Base-by-base conservation (phyloP, 2,888 invertebrate species). In the Molorchus minor region DNA sequence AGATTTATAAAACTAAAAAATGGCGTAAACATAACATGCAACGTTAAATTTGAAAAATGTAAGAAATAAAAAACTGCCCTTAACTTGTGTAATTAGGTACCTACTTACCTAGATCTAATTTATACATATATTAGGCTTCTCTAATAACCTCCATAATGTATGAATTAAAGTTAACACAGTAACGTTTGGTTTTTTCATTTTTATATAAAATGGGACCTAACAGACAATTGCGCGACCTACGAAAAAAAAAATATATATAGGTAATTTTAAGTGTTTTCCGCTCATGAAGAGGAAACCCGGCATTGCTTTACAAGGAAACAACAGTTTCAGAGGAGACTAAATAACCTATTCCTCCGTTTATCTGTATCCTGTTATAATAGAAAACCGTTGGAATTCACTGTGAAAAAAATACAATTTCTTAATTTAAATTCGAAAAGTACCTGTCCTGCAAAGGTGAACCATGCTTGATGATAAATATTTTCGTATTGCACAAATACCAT, bases 401-500 rank as follows among this genome's bases (percentile, higher is more conserved):
- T n/a, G n/a, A n/a, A n/a, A n/a, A n/a, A n/a, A n/a, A n/a, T 56
- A 43, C 21, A 8, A n/a, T 56, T 10, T 20, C 15, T 25, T n/a
- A 43, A 17, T 38, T 5, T 44, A n/a, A n/a, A n/a, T n/a, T n/a
- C n/a, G n/a, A n/a, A n/a, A n/a, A n/a, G n/a, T 75, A 91, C 89
- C 81, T 91, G 87, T 49, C 88, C 88, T 17, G 89, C 87, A 75
- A 90, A 89, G 73, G 89, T 87, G 62, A 82, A 86, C 94, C 94
- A 94, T 0, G 92, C 91, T 67, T 86, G 85, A 73, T 94, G 93
- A 77, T 92, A 91, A 58, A 93, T 87, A 71, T 91, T 84, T 79
- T 94, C 94, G 73, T 90, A 94, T 74, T 93, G 92, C 12, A 91
- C 85, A 62, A 94, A 88, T 2, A 93, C 92, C 58, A 88, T 87